Evolutionary conservation across 2,888 invertebrate genomes (phyloP).

Genomic region (Drosophila pseudotalamancana): DNA sequence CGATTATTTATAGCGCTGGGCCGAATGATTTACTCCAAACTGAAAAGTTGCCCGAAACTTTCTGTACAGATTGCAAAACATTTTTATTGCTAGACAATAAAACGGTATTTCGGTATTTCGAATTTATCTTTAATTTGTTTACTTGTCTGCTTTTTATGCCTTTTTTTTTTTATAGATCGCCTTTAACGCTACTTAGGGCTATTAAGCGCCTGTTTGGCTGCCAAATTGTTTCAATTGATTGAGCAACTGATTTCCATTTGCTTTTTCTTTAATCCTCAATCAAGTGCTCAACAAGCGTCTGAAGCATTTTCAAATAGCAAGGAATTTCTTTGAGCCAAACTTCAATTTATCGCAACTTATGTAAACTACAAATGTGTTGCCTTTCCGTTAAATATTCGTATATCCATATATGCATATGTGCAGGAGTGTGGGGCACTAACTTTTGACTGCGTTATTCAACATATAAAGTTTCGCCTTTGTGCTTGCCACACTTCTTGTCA

Average conservation of each 20-base stretch:
- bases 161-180: constrained; percentile 37
- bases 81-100: constrained; percentile 50
- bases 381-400: background rate
- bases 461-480: constrained; percentile 34
- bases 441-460: constrained; percentile 8
- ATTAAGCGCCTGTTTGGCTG: constrained; percentile 19
- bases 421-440: constrained; percentile 4
- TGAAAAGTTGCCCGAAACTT: constrained; percentile 42
- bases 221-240: constrained; percentile 21
- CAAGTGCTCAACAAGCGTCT: constrained; percentile 4
- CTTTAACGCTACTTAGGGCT: constrained; percentile 22
- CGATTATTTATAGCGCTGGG: constrained; percentile 60
- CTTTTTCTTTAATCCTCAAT: constrained; percentile 5
- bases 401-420: background rate
- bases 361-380: background rate
- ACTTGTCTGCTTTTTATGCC: constrained; percentile 35
- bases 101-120: constrained; percentile 17
- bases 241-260: constrained; percentile 27
- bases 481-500: constrained; percentile 21
- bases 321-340: constrained; percentile 6
- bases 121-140: constrained; percentile 46
- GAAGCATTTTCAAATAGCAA: background rate
- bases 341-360: background rate
- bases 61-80: constrained; percentile 15
- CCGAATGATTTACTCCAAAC: constrained; percentile 52